phyloP scores from a whole-genome alignment of 1,140 invertebrate species.

The Physella acuta region DNA sequence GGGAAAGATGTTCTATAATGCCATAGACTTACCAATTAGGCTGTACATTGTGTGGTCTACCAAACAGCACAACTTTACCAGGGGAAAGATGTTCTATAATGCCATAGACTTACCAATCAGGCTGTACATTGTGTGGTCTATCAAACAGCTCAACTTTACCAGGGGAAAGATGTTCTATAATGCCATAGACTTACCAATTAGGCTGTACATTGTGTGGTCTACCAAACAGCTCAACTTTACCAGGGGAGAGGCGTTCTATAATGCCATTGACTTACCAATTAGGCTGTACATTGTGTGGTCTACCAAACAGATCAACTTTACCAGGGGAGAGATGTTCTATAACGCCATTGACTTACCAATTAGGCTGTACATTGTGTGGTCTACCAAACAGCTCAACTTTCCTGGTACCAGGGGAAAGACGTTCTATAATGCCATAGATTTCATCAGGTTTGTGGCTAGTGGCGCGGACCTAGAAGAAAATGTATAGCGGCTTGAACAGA shows the following conservation, averaged over 20 bases:
- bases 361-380: conserved; percentile 96
- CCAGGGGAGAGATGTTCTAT: conserved; percentile 71
- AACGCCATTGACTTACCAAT: conserved; percentile 89
- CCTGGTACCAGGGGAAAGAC: conserved; percentile 76
- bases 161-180: conserved; percentile 67
- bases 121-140: conserved; percentile 94
- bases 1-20: too few species aligned
- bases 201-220: conserved; percentile 96
- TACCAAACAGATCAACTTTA: conserved; percentile 96
- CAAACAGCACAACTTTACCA: too few species aligned
- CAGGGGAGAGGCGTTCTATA: conserved; percentile 68
- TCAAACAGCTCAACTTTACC: conserved; percentile 98
- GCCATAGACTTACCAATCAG: conserved; percentile 93
- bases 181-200: conserved; percentile 94
- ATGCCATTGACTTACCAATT: conserved; percentile 95
- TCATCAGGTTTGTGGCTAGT: conserved; percentile 98
- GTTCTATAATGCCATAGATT: conserved; percentile 81
- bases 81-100: too few species aligned
- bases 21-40: too few species aligned
- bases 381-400: conserved; percentile 97
- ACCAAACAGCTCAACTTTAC: conserved; percentile 97
- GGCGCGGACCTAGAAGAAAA: conserved; percentile 66
- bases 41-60: too few species aligned
- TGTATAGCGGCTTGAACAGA: background rate
- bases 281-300: conserved; percentile 96